Percentiles rank a stretch among this genome's conserved stretches.
phyloP scores from a whole-genome alignment of 2,797 vertebrate species.

The Ispidina lecontei region DNA sequence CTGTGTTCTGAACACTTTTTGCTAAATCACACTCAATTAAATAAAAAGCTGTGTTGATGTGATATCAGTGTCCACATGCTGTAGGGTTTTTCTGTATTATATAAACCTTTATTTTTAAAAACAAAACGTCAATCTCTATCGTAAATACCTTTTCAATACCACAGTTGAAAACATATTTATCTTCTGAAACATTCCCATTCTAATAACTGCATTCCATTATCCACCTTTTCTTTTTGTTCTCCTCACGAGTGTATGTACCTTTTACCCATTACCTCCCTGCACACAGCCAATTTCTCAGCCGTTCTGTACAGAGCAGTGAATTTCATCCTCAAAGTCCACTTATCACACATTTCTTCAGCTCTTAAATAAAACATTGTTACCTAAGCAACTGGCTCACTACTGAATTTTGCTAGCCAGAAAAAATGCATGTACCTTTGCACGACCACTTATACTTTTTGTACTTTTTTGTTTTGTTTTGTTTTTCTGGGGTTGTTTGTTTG shows the following conservation, averaged over 20 bases:
- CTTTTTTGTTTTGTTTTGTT: too few species aligned
- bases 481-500: too few species aligned
- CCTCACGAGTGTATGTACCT: neutral
- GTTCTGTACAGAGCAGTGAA: neutral
- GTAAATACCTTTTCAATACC: neutral
- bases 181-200: neutral
- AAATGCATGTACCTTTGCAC: neutral
- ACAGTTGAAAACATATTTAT: neutral
- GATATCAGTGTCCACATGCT: slow-evolving; percentile 28
- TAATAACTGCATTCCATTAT: slow-evolving; percentile 2
- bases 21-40: slow-evolving; percentile 35
- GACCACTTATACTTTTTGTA: neutral
- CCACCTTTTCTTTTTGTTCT: neutral
- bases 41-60: slow-evolving; percentile 32
- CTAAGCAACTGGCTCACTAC: slow-evolving; percentile 27
- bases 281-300: neutral
- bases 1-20: slow-evolving; percentile 52
- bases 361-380: slow-evolving; percentile 49
- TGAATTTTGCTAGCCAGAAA: neutral
- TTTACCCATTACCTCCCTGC: neutral
- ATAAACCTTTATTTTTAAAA: slow-evolving; percentile 30
- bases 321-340: slow-evolving; percentile 10
- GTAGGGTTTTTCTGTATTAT: neutral
- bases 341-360: slow-evolving; percentile 7
- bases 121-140: neutral